These are phyloP conservation scores for Heloderma charlesbogerti DNA, from an alignment of 2,113 vertebrate genomes.

Conservation along the genomic window DNA sequence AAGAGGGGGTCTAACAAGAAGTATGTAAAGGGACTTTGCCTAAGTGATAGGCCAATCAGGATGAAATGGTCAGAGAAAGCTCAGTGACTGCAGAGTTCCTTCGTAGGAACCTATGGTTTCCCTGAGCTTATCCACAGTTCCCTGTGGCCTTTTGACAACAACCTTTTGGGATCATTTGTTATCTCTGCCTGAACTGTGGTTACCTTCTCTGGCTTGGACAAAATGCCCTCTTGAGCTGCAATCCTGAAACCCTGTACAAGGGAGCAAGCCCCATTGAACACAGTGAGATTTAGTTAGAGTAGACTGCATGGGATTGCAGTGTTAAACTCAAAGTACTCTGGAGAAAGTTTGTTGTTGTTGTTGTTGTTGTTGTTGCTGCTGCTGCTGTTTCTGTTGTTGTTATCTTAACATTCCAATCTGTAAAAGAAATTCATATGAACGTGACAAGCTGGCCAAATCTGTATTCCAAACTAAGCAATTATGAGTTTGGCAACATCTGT, in stretches of 20 bases:
- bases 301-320: not conserved
- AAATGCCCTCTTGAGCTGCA: not conserved
- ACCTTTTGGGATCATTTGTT: not conserved
- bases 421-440: not conserved
- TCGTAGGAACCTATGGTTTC: not conserved
- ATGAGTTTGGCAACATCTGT: not conserved
- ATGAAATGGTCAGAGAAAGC: too few species aligned
- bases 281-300: not conserved
- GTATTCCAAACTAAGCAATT: not conserved
- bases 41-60: too few species aligned
- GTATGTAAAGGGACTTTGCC: too few species aligned
- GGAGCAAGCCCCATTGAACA: not conserved
- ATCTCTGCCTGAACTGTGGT: not conserved
- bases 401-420: not conserved
- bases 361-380: too few species aligned
- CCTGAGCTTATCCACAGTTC: not conserved
- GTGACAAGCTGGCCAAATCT: not conserved
- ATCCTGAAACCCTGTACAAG: not conserved
- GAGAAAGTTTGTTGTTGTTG: too few species aligned
- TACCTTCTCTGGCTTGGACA: not conserved
- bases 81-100: too few species aligned
- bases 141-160: not conserved
- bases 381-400: too few species aligned
- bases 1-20: too few species aligned
- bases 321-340: not conserved